These are phyloP conservation scores for Piprites chloris DNA, from an alignment of 2,113 vertebrate species.

Conservation along the genomic window DNA sequence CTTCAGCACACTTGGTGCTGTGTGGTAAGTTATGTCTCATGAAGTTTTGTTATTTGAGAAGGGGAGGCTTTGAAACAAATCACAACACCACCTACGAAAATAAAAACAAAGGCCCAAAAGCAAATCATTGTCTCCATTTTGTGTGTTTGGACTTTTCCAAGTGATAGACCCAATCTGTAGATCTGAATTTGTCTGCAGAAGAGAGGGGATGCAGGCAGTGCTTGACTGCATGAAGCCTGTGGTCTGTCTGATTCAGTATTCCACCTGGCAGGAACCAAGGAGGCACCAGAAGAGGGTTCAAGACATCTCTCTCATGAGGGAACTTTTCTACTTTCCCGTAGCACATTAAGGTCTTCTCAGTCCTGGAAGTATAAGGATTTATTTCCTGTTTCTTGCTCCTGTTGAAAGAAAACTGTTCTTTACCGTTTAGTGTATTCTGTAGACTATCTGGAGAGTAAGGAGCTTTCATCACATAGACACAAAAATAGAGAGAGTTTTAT, in stretches of 20 bases:
- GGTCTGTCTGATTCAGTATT: background rate
- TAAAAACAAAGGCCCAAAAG: background rate
- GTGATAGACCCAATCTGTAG: background rate
- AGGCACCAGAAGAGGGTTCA: background rate
- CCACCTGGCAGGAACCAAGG: background rate
- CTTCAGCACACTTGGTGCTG: background rate
- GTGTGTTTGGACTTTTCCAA: background rate
- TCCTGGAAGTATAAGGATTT: background rate
- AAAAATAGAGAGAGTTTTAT: slow-evolving; percentile 46
- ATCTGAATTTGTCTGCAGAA: background rate
- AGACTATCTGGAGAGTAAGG: slow-evolving; percentile 12
- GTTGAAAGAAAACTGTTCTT: slow-evolving; percentile 38
- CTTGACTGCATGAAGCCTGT: background rate
- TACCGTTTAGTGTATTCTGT: background rate
- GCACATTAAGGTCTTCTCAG: background rate
- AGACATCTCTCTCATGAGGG: background rate
- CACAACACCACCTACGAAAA: background rate
- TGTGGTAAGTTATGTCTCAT: background rate
- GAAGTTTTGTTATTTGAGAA: background rate
- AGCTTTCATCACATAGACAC: slow-evolving; percentile 27
- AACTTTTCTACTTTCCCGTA: background rate
- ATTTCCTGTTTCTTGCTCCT: background rate
- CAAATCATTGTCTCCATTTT: background rate
- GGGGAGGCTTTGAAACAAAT: background rate
- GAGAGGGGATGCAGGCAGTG: background rate